phyloP scores from a whole-genome alignment of 2,113 vertebrate genomes.

The Bettongia penicillata region DNA sequence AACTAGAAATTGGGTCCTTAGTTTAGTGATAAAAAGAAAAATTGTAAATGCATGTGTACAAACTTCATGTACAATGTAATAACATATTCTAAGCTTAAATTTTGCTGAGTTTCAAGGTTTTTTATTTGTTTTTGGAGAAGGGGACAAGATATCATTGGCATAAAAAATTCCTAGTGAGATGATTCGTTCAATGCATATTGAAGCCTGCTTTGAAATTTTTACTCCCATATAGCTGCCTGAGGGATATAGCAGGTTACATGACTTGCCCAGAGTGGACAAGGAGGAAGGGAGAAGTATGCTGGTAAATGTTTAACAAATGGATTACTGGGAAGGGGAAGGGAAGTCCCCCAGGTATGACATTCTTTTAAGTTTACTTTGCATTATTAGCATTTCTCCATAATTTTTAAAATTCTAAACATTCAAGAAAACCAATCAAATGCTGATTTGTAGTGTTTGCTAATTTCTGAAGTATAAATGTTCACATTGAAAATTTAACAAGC shows the following conservation, averaged over 20 bases:
- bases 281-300: not conserved
- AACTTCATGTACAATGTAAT: not conserved
- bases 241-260: too few species aligned
- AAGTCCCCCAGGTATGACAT: not conserved
- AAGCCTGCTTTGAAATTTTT: not conserved
- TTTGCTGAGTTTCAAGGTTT: not conserved
- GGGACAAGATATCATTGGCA: not conserved
- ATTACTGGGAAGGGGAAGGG: not conserved
- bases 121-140: not conserved
- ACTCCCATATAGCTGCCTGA: too few species aligned
- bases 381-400: not conserved
- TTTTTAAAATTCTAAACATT: not conserved
- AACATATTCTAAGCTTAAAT: not conserved
- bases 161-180: not conserved
- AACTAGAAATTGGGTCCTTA: not conserved
- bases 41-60: fast-evolving
- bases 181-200: not conserved
- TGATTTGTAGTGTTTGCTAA: not conserved
- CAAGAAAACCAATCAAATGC: not conserved
- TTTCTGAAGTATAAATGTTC: not conserved
- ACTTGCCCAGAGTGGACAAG: too few species aligned
- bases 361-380: not conserved
- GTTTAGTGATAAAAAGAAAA: constrained; percentile 4
- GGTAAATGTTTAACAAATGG: not conserved
- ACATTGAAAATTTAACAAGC: not conserved